Percentiles rank a stretch among this genome's conserved stretches.
These are phyloP conservation scores for Sinopyrophorus schimmeli DNA, from an alignment of 2,888 invertebrate species.

Conservation along the genomic window DNA sequence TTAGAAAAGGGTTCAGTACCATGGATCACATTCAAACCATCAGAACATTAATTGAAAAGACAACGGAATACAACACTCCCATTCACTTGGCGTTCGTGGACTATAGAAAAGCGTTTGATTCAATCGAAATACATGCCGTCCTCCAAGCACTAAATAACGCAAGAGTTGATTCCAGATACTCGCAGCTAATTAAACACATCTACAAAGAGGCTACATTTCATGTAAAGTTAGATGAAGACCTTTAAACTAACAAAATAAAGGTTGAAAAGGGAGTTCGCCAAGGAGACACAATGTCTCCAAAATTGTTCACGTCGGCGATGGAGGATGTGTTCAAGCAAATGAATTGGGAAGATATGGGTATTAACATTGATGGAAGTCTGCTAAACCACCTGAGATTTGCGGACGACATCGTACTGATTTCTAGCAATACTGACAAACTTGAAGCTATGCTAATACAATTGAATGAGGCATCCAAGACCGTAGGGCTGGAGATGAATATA, in stretches of 20 bases:
- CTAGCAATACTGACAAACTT: not conserved
- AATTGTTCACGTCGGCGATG: too few species aligned
- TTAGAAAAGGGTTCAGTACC: not conserved
- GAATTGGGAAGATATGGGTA: too few species aligned
- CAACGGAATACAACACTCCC: constrained; percentile 3
- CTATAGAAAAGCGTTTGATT: not conserved
- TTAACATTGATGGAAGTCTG: too few species aligned
- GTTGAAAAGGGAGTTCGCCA: too few species aligned
- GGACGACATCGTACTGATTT: not conserved
- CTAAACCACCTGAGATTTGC: not conserved
- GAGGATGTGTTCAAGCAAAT: too few species aligned
- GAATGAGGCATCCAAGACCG: not conserved
- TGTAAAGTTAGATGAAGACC: not conserved
- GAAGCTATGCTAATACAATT: not conserved
- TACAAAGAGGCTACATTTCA: not conserved
- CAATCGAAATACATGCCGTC: not conserved
- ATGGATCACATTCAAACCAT: not conserved
- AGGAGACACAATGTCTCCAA: too few species aligned
- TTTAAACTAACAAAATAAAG: not conserved
- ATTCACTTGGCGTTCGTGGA: constrained; percentile 3
- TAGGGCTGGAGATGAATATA: not conserved
- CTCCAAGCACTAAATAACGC: not conserved
- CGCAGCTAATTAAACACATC: not conserved
- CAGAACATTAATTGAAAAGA: not conserved
- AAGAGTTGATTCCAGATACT: constrained; percentile 1